Conservation (phyloP, 2,113 vertebrate species). For the Ursus arctos region DNA sequence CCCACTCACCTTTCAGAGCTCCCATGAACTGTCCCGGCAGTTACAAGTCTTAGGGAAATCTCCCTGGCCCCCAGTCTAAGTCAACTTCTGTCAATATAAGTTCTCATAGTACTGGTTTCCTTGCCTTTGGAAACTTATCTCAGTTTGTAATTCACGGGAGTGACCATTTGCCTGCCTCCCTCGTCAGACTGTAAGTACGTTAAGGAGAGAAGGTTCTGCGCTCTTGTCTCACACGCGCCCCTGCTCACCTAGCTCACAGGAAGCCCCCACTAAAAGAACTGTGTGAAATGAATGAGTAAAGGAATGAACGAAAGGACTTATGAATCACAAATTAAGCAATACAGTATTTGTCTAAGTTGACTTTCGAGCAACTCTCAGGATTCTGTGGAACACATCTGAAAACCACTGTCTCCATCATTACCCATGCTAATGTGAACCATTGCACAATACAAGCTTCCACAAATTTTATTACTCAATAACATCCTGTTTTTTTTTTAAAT, state of each 20-base stretch:
- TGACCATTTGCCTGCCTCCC: neutral
- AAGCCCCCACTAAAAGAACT: neutral
- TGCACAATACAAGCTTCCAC: neutral
- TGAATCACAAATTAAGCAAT: neutral
- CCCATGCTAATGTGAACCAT: neutral
- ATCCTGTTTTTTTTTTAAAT: neutral
- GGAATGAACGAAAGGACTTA: neutral
- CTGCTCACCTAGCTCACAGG: neutral
- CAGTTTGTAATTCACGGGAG: neutral
- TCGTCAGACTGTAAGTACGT: neutral
- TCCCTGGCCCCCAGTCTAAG: neutral
- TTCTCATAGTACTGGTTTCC: neutral
- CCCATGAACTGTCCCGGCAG: neutral
- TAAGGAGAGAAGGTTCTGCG: neutral
- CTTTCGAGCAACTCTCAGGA: neutral
- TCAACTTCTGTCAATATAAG: neutral
- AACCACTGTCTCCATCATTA: neutral
- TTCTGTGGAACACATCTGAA: neutral
- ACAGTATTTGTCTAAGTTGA: neutral
- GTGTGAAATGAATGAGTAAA: neutral
- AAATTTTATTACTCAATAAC: neutral
- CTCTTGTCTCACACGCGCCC: neutral
- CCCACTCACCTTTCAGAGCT: neutral
- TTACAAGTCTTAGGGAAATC: neutral
- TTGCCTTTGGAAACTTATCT: neutral